Conservation (phyloP, 2,797 vertebrate species). For the Crax fasciolata region DNA sequence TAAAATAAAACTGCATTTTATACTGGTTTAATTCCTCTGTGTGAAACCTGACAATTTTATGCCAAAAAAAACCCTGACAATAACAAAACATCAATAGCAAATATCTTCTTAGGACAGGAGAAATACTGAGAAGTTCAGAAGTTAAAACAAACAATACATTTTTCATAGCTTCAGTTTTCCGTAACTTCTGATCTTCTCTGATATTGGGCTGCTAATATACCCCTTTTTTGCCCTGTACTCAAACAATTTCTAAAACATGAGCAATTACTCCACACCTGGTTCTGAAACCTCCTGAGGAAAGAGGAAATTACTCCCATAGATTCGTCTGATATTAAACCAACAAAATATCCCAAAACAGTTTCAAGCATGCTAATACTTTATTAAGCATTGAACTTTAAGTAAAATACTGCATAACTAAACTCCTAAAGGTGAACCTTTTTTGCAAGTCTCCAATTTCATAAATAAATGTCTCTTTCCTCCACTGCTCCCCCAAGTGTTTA, state of each 20-base stretch:
- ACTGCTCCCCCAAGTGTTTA: neutral
- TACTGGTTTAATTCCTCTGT: neutral
- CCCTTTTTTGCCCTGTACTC: neutral
- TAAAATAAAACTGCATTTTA: neutral
- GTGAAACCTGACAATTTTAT: neutral
- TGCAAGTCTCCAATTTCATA: neutral
- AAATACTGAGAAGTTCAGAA: neutral
- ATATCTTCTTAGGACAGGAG: neutral
- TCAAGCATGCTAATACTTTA: neutral
- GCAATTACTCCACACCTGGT: neutral
- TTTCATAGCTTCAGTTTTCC: neutral
- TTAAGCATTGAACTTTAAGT: neutral
- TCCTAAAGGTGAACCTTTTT: neutral
- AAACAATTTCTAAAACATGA: neutral
- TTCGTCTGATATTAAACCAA: neutral
- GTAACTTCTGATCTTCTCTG: neutral
- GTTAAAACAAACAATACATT: neutral
- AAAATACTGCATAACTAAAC: neutral
- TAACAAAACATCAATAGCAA: neutral
- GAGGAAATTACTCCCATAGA: neutral
- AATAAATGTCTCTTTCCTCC: neutral
- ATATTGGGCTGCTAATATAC: neutral
- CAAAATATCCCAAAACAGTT: neutral
- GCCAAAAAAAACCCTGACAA: neutral
- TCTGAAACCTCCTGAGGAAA: neutral